A percentile compares a stretch with the other conserved stretches of the same genome.
These are phyloP conservation scores for Acyrthosiphon pisum DNA, from an alignment of 1,140 invertebrate species.

Conservation along the genomic window DNA sequence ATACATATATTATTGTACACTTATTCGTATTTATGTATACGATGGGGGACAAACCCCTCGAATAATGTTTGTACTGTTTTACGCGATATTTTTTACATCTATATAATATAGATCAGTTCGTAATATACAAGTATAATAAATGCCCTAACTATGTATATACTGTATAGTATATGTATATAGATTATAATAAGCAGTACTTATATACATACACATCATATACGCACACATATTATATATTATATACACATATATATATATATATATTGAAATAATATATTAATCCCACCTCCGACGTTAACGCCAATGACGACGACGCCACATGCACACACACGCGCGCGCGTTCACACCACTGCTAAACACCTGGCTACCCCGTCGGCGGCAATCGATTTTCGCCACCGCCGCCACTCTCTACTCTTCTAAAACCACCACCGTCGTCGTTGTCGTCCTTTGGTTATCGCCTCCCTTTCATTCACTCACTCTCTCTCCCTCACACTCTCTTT, in stretches of 20 bases:
- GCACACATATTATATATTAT: not conserved
- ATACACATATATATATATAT: not conserved
- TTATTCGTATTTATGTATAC: not conserved
- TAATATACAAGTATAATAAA: not conserved
- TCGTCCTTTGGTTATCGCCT: constrained; percentile 21
- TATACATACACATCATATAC: not conserved
- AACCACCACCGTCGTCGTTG: constrained; percentile 11
- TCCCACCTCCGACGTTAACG: constrained; percentile 1
- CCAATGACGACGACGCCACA: constrained; percentile 23
- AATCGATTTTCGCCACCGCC: constrained; percentile 44
- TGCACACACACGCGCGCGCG: not conserved
- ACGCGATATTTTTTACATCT: not conserved
- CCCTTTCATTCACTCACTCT: not conserved
- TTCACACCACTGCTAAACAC: constrained; percentile 26
- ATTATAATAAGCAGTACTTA: too few relatives aligned
- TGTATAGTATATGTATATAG: too few relatives aligned
- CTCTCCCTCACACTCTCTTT: not conserved
- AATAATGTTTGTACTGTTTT: not conserved
- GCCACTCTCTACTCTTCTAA: not conserved
- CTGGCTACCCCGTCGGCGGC: constrained; percentile 34
- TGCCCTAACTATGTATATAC: not conserved
- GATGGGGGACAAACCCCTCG: not conserved
- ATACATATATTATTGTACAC: not conserved
- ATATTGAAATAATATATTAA: not conserved
- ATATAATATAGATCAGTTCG: not conserved